Evolutionary conservation across 2,797 vertebrate species (phyloP).

Genomic region (Emydoidea blandingii): DNA sequence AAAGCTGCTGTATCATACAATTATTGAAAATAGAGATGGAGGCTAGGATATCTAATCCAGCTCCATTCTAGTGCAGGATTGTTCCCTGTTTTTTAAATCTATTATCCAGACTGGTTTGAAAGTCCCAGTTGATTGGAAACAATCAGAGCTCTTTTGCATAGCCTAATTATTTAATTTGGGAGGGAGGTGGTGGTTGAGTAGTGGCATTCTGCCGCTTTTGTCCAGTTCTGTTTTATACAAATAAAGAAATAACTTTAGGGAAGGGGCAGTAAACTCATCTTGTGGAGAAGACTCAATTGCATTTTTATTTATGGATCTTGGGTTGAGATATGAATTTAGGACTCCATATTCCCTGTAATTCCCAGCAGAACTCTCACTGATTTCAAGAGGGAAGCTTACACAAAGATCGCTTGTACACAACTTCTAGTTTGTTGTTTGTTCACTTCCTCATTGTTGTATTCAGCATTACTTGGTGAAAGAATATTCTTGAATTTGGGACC

Average conservation of each 20-base stretch:
- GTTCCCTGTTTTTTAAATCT: background rate
- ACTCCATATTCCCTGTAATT: constrained; percentile 47
- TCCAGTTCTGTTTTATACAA: background rate
- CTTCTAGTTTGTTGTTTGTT: constrained; percentile 27
- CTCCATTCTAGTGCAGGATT: background rate
- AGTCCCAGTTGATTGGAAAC: background rate
- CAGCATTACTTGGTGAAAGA: background rate
- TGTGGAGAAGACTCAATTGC: background rate
- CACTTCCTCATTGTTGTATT: background rate
- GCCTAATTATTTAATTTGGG: background rate
- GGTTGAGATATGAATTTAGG: constrained; percentile 52
- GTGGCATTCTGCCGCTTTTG: background rate
- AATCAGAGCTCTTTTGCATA: background rate
- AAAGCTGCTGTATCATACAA: rapidly evolving
- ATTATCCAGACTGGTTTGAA: background rate
- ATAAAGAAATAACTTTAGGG: background rate
- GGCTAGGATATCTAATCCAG: background rate
- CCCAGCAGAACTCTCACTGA: background rate
- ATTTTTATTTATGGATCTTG: constrained; percentile 5
- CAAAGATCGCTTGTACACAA: background rate
- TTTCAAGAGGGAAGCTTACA: background rate
- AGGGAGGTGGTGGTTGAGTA: background rate
- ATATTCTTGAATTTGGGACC: background rate
- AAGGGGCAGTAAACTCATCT: background rate
- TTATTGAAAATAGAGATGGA: background rate